Evolutionary conservation across 2,797 vertebrate species (phyloP), one percentile per base, ranked within the genome.

Genomic region (Microtus californicus): DNA sequence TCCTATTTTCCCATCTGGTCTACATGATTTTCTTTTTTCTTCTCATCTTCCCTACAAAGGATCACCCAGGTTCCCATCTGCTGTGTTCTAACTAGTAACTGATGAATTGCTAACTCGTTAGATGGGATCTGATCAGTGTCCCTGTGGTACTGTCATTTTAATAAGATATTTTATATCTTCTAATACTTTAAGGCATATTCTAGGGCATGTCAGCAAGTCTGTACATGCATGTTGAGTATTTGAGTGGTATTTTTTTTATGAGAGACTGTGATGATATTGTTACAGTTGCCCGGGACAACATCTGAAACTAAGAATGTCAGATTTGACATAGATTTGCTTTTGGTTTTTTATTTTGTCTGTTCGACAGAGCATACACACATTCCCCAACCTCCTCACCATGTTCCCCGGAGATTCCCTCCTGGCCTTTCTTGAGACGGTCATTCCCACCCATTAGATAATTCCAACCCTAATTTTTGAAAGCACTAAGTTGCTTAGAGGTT

Each of bases 231-330:
- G 5, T 19, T 81, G 74, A 93, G n/a, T 56, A 78, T 92, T 82
- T 92, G 77, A 90, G 90, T 92, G 48, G 19, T 78, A 27, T 56
- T 45, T 56, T 45, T 56, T 74, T 25, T 71, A 76, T 74, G 73
- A 92, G 92, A 95, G 54, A 87, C 91, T 81, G 54, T 29, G 87
- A 65, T 79, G 65, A 93, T 10, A 9, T 63, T 80, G 67, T 79
- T 73, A 88, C 6, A 80, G 89, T 45, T 94, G 54, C 25, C 45
- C 9, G 25, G 71, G 65, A 80, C n/a, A 89, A 48, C 23, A 74
- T 31, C 86, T 90, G 78, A 77, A 93, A 95, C 92, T 40, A 92
- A 94, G 76, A 96, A 94, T 78, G 71, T 63, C 1, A 51, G 77
- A 74, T 77, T 80, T 85, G 76, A 89, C 34, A 73, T 67, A 63